Evolutionary conservation across 2,113 vertebrate genomes (phyloP).

Genomic region (Upupa epops): DNA sequence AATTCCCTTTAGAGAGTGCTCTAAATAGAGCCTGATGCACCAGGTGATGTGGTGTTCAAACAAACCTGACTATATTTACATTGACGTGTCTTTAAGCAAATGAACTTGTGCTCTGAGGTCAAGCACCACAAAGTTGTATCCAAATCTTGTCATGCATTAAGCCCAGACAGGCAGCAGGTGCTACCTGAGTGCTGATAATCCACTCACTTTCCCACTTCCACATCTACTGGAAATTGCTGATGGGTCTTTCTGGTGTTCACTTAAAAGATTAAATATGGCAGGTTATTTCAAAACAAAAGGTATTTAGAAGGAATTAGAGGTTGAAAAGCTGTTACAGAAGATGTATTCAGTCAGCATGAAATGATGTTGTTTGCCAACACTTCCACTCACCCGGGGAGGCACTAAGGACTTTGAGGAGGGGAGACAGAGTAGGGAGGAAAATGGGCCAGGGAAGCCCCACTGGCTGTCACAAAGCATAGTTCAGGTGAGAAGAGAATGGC

Average conservation of each 20-base stretch:
- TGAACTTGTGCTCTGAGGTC: conserved; percentile 36
- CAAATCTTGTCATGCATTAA: conserved; percentile 3
- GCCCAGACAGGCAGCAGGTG: conserved; percentile 9
- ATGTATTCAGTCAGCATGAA: background rate
- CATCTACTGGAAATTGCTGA: background rate
- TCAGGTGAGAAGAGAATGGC: background rate
- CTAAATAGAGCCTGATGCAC: background rate
- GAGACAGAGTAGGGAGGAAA: background rate
- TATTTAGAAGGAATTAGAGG: background rate
- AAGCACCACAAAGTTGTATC: background rate
- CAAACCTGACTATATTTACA: conserved; percentile 19
- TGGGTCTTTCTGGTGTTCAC: background rate
- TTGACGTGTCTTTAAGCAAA: background rate
- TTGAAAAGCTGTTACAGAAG: background rate
- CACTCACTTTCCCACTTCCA: background rate
- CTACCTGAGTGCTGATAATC: conserved; percentile 31
- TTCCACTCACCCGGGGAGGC: background rate
- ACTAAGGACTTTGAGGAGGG: background rate
- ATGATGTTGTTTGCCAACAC: background rate
- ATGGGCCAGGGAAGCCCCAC: background rate
- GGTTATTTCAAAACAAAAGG: conserved; percentile 4
- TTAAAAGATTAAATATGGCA: background rate
- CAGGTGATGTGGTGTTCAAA: background rate
- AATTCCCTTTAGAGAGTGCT: background rate
- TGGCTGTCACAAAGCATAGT: background rate